These are phyloP conservation scores for Agelaius tricolor DNA, from an alignment of 2,113 vertebrate genomes.

Conservation along the genomic window DNA sequence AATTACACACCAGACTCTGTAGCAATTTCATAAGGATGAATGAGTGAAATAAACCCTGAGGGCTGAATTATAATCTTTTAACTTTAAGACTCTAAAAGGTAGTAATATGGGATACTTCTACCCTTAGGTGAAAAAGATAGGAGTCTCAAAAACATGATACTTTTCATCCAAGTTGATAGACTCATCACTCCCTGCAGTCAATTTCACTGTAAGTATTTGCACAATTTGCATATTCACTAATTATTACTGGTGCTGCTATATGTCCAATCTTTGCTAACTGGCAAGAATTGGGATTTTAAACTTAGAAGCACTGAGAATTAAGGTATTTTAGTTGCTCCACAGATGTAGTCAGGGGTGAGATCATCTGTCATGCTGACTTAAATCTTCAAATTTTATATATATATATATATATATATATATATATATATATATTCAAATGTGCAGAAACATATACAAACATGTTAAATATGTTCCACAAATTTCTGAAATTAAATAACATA, in stretches of 20 bases:
- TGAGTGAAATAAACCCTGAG: background rate
- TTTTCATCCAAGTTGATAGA: background rate
- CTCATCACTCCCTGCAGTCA: background rate
- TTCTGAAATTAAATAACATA: background rate
- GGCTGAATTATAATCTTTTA: background rate
- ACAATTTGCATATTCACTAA: background rate
- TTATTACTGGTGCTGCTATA: background rate
- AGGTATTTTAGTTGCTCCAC: background rate
- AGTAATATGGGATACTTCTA: background rate
- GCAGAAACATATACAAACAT: background rate
- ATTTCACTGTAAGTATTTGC: background rate
- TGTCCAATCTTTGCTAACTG: background rate
- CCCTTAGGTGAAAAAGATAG: background rate
- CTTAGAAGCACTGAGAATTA: background rate
- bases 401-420: no score
- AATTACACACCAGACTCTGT: background rate
- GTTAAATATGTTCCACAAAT: background rate
- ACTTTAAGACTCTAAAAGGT: background rate
- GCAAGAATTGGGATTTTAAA: background rate
- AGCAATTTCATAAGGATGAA: background rate
- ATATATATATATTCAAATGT: background rate
- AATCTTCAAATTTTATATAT: background rate
- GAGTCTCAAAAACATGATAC: background rate
- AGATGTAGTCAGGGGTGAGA: background rate
- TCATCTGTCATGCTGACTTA: background rate